Evolutionary conservation across 2,888 invertebrate genomes (phyloP).

Genomic region (Seira musarum): DNA sequence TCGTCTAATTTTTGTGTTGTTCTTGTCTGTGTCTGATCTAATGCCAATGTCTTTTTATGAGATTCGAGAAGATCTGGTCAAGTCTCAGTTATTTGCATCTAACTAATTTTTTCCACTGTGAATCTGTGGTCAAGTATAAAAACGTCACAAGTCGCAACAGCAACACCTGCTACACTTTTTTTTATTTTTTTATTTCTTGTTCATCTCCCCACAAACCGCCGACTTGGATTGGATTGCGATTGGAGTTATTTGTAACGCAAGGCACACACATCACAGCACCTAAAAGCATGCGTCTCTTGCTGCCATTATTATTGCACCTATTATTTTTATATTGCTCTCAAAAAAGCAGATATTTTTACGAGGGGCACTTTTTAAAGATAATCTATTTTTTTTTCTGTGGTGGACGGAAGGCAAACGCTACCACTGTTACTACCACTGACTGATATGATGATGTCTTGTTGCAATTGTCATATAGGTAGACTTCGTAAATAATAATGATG

Average conservation of each 20-base stretch:
- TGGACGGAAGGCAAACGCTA: slow-evolving; percentile 57
- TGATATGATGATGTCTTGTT: slow-evolving; percentile 11
- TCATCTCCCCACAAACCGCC: background rate
- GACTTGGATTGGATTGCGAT: background rate
- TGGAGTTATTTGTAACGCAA: background rate
- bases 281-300: background rate
- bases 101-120: background rate
- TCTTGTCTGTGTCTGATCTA: no score
- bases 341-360: slow-evolving; percentile 4
- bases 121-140: slow-evolving; percentile 3
- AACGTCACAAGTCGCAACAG: no score
- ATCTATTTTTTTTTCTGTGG: slow-evolving; percentile 16
- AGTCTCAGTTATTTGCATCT: background rate
- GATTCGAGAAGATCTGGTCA: background rate
- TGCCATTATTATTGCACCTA: slow-evolving; percentile 4
- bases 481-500: slow-evolving; percentile 25
- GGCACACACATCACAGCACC: background rate
- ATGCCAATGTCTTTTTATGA: no score
- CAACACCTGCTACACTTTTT: slow-evolving; percentile 10
- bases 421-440: background rate
- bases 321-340: slow-evolving; percentile 7
- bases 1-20: no score
- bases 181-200: slow-evolving; percentile 1
- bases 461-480: slow-evolving; percentile 9
- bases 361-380: background rate